A percentile compares a stretch with the other conserved stretches of the same genome.
phyloP scores from a whole-genome alignment of 1,140 invertebrate species.

The Drosophila burlai region DNA sequence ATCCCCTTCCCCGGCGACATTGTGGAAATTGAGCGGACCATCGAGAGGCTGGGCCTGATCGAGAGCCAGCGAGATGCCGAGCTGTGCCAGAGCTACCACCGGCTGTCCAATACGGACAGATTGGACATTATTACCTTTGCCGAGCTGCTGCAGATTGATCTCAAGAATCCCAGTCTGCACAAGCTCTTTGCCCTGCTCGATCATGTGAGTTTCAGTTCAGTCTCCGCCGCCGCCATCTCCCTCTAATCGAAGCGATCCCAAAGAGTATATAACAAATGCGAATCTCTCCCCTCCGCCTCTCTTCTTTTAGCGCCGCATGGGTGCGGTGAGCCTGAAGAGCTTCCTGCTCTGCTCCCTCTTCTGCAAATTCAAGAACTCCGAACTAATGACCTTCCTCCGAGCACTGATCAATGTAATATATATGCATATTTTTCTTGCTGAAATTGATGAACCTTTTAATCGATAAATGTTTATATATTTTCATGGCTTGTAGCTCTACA shows the following conservation, averaged over 20 bases:
- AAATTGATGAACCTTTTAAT: too few relatives aligned
- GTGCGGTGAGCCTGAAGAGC: constrained; percentile 74
- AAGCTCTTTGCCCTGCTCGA: constrained; percentile 76
- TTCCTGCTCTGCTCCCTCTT: constrained; percentile 78
- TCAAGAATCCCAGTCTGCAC: constrained; percentile 62
- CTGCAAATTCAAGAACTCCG: constrained; percentile 69
- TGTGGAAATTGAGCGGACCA: constrained; percentile 91
- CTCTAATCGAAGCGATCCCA: not conserved
- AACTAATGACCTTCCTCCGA: constrained; percentile 73
- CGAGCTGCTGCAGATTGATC: constrained; percentile 69
- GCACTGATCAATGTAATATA: constrained; percentile 67
- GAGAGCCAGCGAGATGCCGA: constrained; percentile 59
- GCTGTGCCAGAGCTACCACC: constrained; percentile 56
- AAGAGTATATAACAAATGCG: not conserved
- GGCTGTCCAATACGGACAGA: constrained; percentile 58
- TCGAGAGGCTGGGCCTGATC: constrained; percentile 87
- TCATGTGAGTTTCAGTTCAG: constrained; percentile 66
- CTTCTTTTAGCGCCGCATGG: constrained; percentile 51
- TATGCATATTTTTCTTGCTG: not conserved
- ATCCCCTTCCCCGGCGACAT: constrained; percentile 90
- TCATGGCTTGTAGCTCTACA: constrained; percentile 56
- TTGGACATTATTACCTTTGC: constrained; percentile 75
- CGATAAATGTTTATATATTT: not conserved
- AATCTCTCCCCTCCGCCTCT: not conserved
- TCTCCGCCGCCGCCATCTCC: not conserved